These are phyloP conservation scores for Myopa testacea DNA, from an alignment of 2,888 invertebrate species.

Conservation along the genomic window DNA sequence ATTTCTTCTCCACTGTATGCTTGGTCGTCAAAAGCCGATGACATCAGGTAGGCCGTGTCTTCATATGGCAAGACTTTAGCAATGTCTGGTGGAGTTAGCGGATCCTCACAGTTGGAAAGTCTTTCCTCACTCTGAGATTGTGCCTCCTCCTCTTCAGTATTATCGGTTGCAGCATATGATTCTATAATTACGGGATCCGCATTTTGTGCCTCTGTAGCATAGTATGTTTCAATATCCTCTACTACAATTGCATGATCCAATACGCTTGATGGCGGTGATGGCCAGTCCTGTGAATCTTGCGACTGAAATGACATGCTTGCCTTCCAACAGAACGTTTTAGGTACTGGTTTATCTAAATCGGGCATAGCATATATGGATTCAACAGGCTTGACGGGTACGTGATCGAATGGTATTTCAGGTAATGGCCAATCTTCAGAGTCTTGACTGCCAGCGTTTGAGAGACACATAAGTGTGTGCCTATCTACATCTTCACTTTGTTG, in stretches of 20 bases:
- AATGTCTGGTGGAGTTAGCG: constrained; percentile 58
- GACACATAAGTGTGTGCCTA: constrained; percentile 63
- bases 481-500: constrained; percentile 60
- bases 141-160: constrained; percentile 73
- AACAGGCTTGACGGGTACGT: constrained; percentile 62
- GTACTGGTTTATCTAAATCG: constrained; percentile 66
- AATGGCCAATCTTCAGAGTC: constrained; percentile 83
- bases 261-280: constrained; percentile 81
- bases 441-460: constrained; percentile 74
- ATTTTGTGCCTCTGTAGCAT: constrained; percentile 82
- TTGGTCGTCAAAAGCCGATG: constrained; percentile 60
- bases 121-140: constrained; percentile 74
- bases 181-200: constrained; percentile 82
- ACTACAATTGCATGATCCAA: constrained; percentile 77
- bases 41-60: constrained; percentile 66
- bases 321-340: constrained; percentile 68
- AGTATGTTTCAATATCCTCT: constrained; percentile 84
- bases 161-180: constrained; percentile 74
- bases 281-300: constrained; percentile 84
- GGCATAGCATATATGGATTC: constrained; percentile 63
- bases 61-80: constrained; percentile 67
- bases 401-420: constrained; percentile 76
- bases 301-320: constrained; percentile 68
- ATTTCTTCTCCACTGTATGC: constrained; percentile 59
- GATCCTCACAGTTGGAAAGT: constrained; percentile 65